Conservation (phyloP, 2,888 invertebrate species). For the Rhodophaea formosa region DNA sequence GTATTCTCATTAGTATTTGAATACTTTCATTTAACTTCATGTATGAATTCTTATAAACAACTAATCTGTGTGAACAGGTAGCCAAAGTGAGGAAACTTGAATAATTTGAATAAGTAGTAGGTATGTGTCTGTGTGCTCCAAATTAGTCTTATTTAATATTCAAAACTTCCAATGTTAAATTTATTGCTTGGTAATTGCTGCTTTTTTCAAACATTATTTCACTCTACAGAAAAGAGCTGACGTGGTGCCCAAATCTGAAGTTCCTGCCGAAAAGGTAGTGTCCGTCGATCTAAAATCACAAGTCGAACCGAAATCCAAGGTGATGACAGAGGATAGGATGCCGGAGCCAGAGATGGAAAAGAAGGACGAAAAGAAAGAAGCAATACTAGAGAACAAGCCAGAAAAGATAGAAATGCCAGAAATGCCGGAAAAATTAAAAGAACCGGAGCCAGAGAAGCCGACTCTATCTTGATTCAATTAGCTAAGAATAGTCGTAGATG, state of each 20-base stretch:
- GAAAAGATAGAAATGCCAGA: conserved; percentile 32
- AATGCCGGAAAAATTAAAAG: conserved; percentile 31
- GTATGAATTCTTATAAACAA: no score
- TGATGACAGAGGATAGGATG: conserved; percentile 64
- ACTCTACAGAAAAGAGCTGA: conserved; percentile 43
- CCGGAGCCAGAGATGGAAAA: conserved; percentile 48
- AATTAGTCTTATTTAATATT: background rate
- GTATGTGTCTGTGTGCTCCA: no score
- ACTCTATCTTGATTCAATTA: conserved; percentile 20
- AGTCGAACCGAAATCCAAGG: conserved; percentile 45
- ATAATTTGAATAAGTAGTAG: no score
- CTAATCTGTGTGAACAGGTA: no score
- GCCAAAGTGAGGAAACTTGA: no score
- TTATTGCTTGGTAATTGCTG: no score
- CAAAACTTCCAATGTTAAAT: background rate
- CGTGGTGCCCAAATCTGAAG: conserved; percentile 38
- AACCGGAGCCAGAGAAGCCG: conserved; percentile 24
- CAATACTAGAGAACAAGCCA: conserved; percentile 40
- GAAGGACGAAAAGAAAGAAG: conserved; percentile 38
- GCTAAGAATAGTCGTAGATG: conserved; percentile 24
- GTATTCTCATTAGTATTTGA: no score
- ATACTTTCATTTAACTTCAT: no score
- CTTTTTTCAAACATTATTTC: no score
- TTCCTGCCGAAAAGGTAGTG: conserved; percentile 25
- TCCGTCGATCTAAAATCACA: background rate